A percentile compares a stretch with the other conserved stretches of the same genome.
These are phyloP conservation scores for Crypturellus undulatus DNA, from an alignment of 2,113 vertebrate genomes.

Conservation along the genomic window DNA sequence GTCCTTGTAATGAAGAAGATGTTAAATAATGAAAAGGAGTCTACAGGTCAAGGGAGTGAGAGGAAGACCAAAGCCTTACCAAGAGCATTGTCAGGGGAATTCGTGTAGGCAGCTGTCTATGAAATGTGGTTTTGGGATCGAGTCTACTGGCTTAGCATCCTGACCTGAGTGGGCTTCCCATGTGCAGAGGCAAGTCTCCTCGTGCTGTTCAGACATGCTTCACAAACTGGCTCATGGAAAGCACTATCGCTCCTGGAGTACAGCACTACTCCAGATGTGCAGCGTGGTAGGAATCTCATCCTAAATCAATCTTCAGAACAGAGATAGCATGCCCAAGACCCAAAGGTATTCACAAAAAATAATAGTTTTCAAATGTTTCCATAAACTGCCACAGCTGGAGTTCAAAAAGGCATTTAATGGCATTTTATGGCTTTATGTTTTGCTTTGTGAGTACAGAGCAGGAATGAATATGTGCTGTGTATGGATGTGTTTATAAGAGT, in stretches of 20 bases:
- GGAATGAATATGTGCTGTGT: neutral
- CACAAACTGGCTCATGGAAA: neutral
- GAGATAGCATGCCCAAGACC: neutral
- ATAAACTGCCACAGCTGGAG: constrained; percentile 58
- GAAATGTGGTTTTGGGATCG: neutral
- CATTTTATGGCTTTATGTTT: constrained; percentile 53
- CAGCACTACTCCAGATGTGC: neutral
- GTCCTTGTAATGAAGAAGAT: neutral
- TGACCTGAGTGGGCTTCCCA: neutral
- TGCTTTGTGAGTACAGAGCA: constrained; percentile 32
- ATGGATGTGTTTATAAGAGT: constrained; percentile 15
- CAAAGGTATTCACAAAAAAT: constrained; percentile 20
- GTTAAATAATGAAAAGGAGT: neutral
- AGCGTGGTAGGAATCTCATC: neutral
- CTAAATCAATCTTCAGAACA: constrained; percentile 32
- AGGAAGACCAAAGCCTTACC: neutral
- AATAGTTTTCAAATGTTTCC: constrained; percentile 59
- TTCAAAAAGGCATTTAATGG: constrained; percentile 28
- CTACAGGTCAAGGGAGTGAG: neutral
- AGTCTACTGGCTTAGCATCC: neutral
- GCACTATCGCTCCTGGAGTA: neutral
- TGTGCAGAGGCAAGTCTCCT: accelerated
- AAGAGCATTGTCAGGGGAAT: neutral
- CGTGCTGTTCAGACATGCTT: neutral
- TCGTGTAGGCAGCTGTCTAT: neutral